Evolutionary conservation across 2,113 vertebrate species (phyloP), one percentile per base, ranked within the genome.

Genomic region (Misgurnus anguillicaudatus): DNA sequence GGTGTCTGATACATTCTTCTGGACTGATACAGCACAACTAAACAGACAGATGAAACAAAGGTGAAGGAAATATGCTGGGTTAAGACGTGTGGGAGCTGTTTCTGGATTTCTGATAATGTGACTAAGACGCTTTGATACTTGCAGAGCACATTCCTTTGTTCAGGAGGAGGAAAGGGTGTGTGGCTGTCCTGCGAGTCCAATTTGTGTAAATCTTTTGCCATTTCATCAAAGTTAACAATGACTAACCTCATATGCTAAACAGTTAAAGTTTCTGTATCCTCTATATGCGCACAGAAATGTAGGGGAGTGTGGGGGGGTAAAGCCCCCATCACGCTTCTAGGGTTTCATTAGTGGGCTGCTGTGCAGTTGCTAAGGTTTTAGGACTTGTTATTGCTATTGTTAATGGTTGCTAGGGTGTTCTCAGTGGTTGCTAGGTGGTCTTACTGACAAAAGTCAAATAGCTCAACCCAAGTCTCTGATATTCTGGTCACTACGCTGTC

Each of bases 1-100:
- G 77, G 60, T 83, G 81, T 75, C 53, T 14, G 55, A 4, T 4
- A 39, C 58, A 82, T 79, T 82, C 64, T 24, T 79, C 70, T n/a
- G 39, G 53, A 17, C 10, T 77, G 67, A 77, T 11, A 68, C 9
- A 6, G 36, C n/a, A 31, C 16, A 61, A 24, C 17, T 14, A 16
- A 47, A 65, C 38, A 60, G 64, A 78, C 41, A 31, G 31, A 41
- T 38, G 4, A 75, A 42, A 64, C 6, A 17, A 41, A 55, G 38
- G 4, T 17, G 47, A 53, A 13, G 19, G 11, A 17, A 24, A 48
- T n/a, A 13, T 39, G 13, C 14, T 17, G 53, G 60, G 62, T 8
- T 17, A 47, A 24, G 6, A 66, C 0, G 5, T 17, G 14, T 6
- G 9, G 39, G 24, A 41, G 75, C 17, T 0, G 13, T 61, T 73